These are phyloP conservation scores for Harmothoe impar DNA, from an alignment of 2,888 invertebrate species.

Conservation along the genomic window DNA sequence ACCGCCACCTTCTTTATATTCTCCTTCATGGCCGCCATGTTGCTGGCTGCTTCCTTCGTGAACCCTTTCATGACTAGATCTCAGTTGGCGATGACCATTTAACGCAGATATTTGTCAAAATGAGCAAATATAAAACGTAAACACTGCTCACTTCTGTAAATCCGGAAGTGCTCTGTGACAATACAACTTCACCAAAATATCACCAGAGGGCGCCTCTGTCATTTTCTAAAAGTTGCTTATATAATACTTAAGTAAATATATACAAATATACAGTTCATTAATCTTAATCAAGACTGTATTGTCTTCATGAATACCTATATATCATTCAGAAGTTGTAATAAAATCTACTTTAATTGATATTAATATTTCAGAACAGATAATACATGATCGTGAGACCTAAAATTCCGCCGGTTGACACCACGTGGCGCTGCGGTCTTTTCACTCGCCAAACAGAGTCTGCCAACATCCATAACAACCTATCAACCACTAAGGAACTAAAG, in stretches of 20 bases:
- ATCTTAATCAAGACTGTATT: no score
- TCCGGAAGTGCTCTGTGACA: constrained; percentile 25
- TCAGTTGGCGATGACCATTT: neutral
- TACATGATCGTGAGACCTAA: neutral
- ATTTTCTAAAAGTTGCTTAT: neutral
- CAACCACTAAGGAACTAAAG: no score
- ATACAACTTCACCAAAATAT: neutral
- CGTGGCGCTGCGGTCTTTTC: neutral
- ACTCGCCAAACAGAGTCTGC: neutral
- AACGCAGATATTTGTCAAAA: neutral
- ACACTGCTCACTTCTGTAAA: neutral
- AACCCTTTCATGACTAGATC: constrained; percentile 5
- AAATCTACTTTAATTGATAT: no score
- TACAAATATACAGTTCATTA: no score
- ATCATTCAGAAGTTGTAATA: no score
- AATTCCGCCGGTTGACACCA: neutral
- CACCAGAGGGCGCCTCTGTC: neutral
- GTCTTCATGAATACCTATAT: no score
- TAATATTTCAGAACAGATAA: no score
- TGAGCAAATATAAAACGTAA: neutral
- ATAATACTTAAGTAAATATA: neutral
- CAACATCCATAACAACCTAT: no score
- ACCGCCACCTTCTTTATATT: constrained; percentile 81
- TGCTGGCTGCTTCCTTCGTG: constrained; percentile 30
- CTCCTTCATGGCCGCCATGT: constrained; percentile 67